A percentile compares a stretch with the other conserved stretches of the same genome.
These are phyloP conservation scores for Sepioteuthis lessoniana DNA, from an alignment of 2,888 invertebrate genomes.

Conservation along the genomic window DNA sequence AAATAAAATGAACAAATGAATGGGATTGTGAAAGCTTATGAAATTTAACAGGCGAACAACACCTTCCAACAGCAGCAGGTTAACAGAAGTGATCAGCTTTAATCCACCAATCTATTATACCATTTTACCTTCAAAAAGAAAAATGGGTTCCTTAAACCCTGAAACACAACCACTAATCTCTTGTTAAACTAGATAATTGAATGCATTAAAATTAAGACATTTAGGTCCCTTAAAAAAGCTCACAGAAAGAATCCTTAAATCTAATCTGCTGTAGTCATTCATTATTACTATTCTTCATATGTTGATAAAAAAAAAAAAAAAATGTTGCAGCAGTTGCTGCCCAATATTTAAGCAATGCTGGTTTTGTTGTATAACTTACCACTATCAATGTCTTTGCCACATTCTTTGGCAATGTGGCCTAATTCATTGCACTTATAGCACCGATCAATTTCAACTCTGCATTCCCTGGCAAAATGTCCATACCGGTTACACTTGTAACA, in stretches of 20 bases:
- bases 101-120: not conserved
- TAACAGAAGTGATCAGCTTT: constrained; percentile 11
- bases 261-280: no score
- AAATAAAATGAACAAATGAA: not conserved
- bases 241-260: no score
- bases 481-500: constrained; percentile 95
- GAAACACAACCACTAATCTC: not conserved
- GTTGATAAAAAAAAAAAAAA: not conserved
- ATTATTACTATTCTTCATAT: not conserved
- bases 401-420: constrained; percentile 76
- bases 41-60: constrained; percentile 15
- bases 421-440: constrained; percentile 87
- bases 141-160: no score
- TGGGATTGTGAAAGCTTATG: constrained; percentile 20
- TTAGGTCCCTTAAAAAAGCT: no score
- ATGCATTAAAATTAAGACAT: not conserved
- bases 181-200: not conserved
- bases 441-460: constrained; percentile 87
- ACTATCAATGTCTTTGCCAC: constrained; percentile 67
- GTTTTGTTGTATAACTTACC: constrained; percentile 56
- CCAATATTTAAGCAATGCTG: no score
- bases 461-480: constrained; percentile 75
- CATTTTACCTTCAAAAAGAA: not conserved
- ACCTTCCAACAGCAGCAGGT: constrained; percentile 33
- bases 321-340: no score